A percentile compares a stretch with the other conserved stretches of the same genome.
Evolutionary conservation across 2,113 vertebrate species (phyloP).

Genomic region (Pangasianodon hypophthalmus): DNA sequence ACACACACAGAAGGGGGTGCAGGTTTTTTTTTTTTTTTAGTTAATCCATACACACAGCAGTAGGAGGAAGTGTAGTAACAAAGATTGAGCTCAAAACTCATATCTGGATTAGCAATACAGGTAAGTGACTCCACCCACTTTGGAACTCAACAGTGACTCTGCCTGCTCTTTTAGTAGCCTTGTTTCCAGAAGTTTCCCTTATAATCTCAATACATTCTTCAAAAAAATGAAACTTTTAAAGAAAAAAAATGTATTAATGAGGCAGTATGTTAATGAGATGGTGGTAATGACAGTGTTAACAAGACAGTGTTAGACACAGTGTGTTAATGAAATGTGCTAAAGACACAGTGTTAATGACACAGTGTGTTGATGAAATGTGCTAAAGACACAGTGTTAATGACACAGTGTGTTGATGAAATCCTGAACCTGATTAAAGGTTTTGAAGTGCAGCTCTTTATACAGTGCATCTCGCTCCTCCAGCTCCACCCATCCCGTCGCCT

Average conservation of each 20-base stretch:
- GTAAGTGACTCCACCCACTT: not conserved
- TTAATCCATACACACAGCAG: slow-evolving; percentile 18
- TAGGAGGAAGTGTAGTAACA: slow-evolving; percentile 6
- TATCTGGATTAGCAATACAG: not conserved
- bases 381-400: not conserved
- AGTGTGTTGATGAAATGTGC: not conserved
- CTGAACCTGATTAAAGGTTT: slow-evolving; percentile 87
- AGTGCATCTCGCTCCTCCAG: slow-evolving; percentile 86
- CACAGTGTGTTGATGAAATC: not conserved
- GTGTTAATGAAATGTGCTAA: not conserved
- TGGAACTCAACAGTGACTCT: not conserved
- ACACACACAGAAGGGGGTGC: slow-evolving; percentile 49
- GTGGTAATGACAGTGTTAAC: not conserved
- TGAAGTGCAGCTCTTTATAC: slow-evolving; percentile 94
- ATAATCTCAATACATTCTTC: not conserved
- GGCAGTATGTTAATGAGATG: not conserved
- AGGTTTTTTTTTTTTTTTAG: not conserved
- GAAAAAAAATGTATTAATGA: not conserved
- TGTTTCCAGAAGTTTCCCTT: not conserved
- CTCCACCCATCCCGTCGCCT: slow-evolving; percentile 85
- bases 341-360: not conserved
- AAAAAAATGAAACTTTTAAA: not conserved
- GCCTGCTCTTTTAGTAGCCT: not conserved
- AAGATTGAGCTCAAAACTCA: not conserved
- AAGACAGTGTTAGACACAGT: not conserved